phyloP scores from a whole-genome alignment of 2,113 vertebrate species.

The Gambusia holbrooki region DNA sequence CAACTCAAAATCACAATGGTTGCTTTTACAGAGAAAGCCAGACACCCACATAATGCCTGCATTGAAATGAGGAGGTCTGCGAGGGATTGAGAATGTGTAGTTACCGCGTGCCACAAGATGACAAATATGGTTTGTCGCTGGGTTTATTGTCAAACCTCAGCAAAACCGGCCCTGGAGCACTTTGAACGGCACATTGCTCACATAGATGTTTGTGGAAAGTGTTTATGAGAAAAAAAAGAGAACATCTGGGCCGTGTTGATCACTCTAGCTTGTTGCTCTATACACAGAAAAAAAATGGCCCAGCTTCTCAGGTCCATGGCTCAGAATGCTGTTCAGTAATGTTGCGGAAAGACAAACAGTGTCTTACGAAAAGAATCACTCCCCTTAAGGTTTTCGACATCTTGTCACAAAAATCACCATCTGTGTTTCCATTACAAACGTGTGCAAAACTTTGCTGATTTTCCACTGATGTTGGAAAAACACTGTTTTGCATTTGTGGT shows the following conservation, averaged over 20 bases:
- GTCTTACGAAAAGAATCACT: not conserved
- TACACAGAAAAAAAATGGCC: conserved; percentile 16
- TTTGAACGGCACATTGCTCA: conserved; percentile 32
- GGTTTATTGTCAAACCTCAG: conserved; percentile 63
- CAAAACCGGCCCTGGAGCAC: conserved; percentile 42
- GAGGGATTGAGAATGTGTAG: conserved; percentile 55
- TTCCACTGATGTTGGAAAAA: too few relatives aligned
- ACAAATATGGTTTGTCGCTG: conserved; percentile 67
- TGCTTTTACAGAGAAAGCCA: conserved; percentile 49
- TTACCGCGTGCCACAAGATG: conserved; percentile 46
- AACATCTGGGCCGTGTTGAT: conserved; percentile 49
- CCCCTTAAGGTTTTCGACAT: not conserved
- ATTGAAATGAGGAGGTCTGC: conserved; percentile 54
- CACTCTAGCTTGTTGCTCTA: conserved; percentile 28
- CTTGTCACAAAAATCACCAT: not conserved
- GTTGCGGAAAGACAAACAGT: conserved; percentile 4
- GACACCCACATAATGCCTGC: conserved; percentile 54
- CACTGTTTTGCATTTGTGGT: too few relatives aligned
- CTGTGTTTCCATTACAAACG: too few relatives aligned
- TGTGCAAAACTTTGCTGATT: too few relatives aligned
- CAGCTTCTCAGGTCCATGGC: conserved; percentile 22
- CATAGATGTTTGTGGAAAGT: conserved; percentile 48
- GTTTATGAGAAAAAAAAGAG: conserved; percentile 40
- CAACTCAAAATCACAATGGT: conserved; percentile 62
- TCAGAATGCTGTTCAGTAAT: conserved; percentile 14